A percentile compares a stretch with the other conserved stretches of the same genome.
Conservation (phyloP, 2,888 invertebrate species). For the Alviniconcha strummeri region DNA sequence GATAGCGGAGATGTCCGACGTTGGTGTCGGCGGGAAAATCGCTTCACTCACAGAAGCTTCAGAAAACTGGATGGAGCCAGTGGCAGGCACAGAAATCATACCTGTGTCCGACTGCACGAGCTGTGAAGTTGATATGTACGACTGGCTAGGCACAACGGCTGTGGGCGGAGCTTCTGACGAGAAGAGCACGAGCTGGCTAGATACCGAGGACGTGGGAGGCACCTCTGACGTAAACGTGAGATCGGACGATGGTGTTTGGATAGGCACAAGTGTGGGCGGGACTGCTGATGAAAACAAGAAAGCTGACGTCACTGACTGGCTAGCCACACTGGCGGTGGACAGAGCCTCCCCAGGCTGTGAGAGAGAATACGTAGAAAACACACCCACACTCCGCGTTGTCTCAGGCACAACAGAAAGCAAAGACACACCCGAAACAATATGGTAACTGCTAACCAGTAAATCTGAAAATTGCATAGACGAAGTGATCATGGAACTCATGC, state of each 20-base stretch:
- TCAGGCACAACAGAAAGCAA: not conserved
- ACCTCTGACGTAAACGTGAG: not conserved
- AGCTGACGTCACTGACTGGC: not conserved
- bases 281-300: not conserved
- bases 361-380: not conserved
- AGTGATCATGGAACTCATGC: slow-evolving; percentile 3
- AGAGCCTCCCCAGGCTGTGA: not conserved
- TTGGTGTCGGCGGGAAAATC: not conserved
- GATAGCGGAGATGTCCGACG: not conserved
- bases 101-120: too few species aligned
- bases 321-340: not conserved
- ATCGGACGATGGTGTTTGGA: not conserved
- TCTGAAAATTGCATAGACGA: slow-evolving; percentile 14
- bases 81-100: too few species aligned
- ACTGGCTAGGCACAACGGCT: not conserved
- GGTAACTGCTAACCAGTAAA: not conserved
- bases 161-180: not conserved
- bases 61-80: too few species aligned
- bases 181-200: not conserved
- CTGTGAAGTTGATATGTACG: not conserved
- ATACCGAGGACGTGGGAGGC: not conserved
- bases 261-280: slow-evolving; percentile 6
- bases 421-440: not conserved
- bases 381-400: not conserved
- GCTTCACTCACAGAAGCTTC: too few species aligned